Conservation (phyloP, 2,888 invertebrate species). For the Heliconius aoede region DNA sequence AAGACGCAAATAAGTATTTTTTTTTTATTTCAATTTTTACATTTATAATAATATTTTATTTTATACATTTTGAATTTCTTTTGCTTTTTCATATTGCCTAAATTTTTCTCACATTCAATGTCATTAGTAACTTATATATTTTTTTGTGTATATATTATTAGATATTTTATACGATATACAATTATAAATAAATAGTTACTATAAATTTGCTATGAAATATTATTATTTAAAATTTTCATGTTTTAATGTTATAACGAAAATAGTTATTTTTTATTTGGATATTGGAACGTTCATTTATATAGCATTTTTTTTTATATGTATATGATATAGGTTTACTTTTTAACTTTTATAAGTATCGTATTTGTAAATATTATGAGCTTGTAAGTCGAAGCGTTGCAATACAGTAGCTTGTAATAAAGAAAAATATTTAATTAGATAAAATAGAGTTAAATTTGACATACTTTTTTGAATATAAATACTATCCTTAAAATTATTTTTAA, state of each 20-base stretch:
- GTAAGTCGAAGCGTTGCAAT: not conserved
- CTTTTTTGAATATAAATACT: not conserved
- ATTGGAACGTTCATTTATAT: not conserved
- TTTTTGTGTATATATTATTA: conserved; percentile 1
- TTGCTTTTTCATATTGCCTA: not conserved
- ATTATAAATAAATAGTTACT: not conserved
- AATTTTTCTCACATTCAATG: not conserved
- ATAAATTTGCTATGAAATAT: not conserved
- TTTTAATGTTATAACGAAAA: not conserved
- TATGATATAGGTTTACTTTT: not conserved
- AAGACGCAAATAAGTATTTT: not conserved
- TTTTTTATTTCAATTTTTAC: not conserved
- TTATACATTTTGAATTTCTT: too few relatives aligned
- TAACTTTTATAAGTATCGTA: not conserved
- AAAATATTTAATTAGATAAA: not conserved
- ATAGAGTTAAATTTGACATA: not conserved
- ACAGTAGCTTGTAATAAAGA: not conserved
- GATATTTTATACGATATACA: not conserved
- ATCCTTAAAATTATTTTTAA: not conserved
- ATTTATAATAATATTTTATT: not conserved
- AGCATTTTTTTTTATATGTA: too few relatives aligned
- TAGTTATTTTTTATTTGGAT: not conserved
- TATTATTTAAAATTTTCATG: not conserved
- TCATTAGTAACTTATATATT: not conserved
- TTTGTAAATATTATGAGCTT: not conserved